Evolutionary conservation across 2,888 invertebrate genomes (phyloP).

Genomic region (Erebia aethiops): DNA sequence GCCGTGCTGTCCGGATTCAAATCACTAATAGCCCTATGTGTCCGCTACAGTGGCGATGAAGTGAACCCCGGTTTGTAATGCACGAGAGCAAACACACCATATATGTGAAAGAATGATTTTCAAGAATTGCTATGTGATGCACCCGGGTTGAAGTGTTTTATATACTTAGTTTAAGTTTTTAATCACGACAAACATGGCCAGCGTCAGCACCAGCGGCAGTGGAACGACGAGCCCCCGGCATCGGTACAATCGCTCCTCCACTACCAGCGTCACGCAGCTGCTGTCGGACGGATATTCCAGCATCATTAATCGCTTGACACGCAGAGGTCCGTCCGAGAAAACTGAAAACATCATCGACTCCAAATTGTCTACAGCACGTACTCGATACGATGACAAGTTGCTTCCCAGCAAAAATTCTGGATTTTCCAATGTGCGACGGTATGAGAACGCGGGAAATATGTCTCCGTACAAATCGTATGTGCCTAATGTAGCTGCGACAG

Average conservation of each 20-base stretch:
- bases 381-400: conserved; percentile 73
- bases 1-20: conserved; percentile 62
- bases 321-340: conserved; percentile 90
- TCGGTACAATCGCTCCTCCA: conserved; percentile 90
- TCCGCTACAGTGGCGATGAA: conserved; percentile 29
- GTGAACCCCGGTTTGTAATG: conserved; percentile 29
- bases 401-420: conserved; percentile 64
- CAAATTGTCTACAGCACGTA: conserved; percentile 61
- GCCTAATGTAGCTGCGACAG: conserved; percentile 53
- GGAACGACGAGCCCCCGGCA: conserved; percentile 81
- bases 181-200: conserved; percentile 57
- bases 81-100: conserved; percentile 26
- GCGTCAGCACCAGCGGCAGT: conserved; percentile 65
- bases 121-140: conserved; percentile 63
- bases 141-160: conserved; percentile 66
- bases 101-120: conserved; percentile 59
- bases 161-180: conserved; percentile 44
- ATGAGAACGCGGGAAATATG: conserved; percentile 72
- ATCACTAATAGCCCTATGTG: conserved; percentile 68
- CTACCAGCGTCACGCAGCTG: conserved; percentile 92
- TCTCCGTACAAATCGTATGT: conserved; percentile 70
- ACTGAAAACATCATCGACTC: conserved; percentile 72
- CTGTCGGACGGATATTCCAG: conserved; percentile 94
- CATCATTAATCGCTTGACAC: conserved; percentile 90
- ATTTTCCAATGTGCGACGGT: conserved; percentile 69